Conservation (phyloP, 2,113 vertebrate species). For the Nerophis lumbriciformis region DNA sequence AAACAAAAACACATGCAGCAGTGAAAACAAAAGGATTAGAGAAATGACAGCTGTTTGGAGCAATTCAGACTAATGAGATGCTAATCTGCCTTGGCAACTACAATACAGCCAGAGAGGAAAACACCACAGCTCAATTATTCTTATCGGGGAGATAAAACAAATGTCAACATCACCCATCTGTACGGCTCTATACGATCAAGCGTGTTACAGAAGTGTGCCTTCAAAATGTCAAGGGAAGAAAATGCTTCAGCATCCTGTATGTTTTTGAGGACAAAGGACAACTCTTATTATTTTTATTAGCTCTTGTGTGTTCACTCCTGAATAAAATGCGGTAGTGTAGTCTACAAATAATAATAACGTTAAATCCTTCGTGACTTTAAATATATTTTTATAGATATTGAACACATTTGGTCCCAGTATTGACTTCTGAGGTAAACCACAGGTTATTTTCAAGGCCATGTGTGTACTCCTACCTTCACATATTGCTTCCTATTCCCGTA, state of each 20-base stretch:
- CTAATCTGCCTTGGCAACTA: constrained; percentile 37
- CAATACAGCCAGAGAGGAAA: constrained; percentile 14
- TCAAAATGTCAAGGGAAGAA: constrained; percentile 6
- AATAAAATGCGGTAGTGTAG: too few species aligned
- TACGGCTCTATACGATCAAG: not conserved
- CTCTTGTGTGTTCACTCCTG: too few species aligned
- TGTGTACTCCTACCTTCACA: too few species aligned
- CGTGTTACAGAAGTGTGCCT: not conserved
- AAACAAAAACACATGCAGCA: constrained; percentile 2
- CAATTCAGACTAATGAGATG: constrained; percentile 41
- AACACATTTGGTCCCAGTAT: too few species aligned
- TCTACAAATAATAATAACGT: too few species aligned
- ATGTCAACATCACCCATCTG: constrained; percentile 22
- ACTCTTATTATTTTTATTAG: too few species aligned
- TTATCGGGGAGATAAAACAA: constrained; percentile 21
- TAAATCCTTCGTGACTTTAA: too few species aligned
- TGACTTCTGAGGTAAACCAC: too few species aligned
- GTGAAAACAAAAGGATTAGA: constrained; percentile 29
- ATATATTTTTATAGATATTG: too few species aligned
- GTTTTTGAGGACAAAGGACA: too few species aligned
- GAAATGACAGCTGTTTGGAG: constrained; percentile 41
- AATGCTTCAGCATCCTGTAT: not conserved
- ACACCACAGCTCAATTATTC: constrained; percentile 10
- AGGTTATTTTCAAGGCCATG: too few species aligned
- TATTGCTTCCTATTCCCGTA: too few species aligned